phyloP scores from a whole-genome alignment of 2,113 vertebrate genomes.

The Platysternon megacephalum region DNA sequence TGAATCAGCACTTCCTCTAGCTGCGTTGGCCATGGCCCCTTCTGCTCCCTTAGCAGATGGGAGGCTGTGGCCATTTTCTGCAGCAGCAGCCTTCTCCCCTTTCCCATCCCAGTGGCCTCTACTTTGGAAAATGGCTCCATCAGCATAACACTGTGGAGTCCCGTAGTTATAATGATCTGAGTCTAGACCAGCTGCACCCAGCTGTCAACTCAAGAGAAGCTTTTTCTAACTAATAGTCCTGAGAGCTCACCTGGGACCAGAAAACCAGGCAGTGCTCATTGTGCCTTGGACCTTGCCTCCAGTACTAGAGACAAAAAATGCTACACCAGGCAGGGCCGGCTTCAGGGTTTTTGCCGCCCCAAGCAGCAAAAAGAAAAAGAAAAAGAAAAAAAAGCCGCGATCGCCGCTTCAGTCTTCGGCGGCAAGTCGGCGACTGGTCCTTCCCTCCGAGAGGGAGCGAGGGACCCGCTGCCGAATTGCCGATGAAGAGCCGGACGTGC shows the following conservation, averaged over 20 bases:
- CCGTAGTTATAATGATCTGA: not conserved
- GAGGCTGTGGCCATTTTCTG: not conserved
- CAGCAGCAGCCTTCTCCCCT: not conserved
- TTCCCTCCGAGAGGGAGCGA: too few species aligned
- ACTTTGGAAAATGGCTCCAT: not conserved
- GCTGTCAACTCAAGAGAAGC: not conserved
- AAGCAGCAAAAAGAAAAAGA: too few species aligned
- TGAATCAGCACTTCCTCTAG: not conserved
- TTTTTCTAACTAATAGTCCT: not conserved
- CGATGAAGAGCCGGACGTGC: too few species aligned
- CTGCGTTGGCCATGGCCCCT: not conserved
- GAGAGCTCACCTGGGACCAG: not conserved
- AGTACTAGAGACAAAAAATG: not conserved
- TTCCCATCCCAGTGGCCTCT: not conserved
- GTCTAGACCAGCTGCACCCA: not conserved
- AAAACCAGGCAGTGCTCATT: not conserved
- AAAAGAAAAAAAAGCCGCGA: too few species aligned
- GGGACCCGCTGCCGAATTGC: too few species aligned
- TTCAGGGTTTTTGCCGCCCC: too few species aligned
- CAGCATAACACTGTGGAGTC: not conserved
- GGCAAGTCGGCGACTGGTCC: too few species aligned
- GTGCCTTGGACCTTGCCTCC: not conserved
- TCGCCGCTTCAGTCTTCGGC: too few species aligned
- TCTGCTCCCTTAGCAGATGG: not conserved
- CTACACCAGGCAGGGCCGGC: too few species aligned